Conservation (phyloP, 2,113 vertebrate species). For the Coryphaenoides rupestris region DNA sequence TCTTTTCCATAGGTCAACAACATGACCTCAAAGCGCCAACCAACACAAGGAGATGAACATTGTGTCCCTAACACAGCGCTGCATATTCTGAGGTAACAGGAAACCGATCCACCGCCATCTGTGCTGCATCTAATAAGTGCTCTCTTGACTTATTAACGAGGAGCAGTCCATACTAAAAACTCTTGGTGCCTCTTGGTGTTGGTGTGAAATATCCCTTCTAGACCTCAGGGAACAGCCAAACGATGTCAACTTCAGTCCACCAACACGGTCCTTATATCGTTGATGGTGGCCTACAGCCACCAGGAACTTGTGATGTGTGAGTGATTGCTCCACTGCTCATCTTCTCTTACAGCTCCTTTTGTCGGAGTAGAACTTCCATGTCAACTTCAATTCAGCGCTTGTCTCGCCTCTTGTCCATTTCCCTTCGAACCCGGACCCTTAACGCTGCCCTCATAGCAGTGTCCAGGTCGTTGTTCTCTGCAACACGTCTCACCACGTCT, state of each 20-base stretch:
- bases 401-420: constrained; percentile 81
- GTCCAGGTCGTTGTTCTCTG: constrained; percentile 78
- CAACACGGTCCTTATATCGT: constrained; percentile 1
- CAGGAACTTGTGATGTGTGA: too few species aligned
- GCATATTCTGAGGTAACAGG: too few species aligned
- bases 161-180: constrained; percentile 1
- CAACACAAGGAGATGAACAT: too few species aligned
- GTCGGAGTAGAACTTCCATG: background rate
- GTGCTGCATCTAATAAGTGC: background rate
- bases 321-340: too few species aligned
- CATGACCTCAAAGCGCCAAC: too few species aligned
- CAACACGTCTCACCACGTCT: constrained; percentile 78
- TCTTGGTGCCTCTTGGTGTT: too few species aligned
- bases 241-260: constrained; percentile 15
- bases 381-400: constrained; percentile 65
- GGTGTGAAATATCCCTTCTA: constrained; percentile 3
- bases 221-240: constrained; percentile 16
- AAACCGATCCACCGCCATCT: background rate
- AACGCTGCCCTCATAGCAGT: constrained; percentile 79
- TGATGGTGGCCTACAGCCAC: constrained; percentile 3
- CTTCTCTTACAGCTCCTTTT: background rate
- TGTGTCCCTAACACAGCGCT: too few species aligned
- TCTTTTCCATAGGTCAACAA: too few species aligned
- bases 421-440: constrained; percentile 74
- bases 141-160: constrained; percentile 10